Evolutionary conservation across 30 jellyfish, hydroid and myxozoan genomes (phyloP), one percentile per base, ranked within the genome.

Genomic region (Cassiopea xamachana): DNA sequence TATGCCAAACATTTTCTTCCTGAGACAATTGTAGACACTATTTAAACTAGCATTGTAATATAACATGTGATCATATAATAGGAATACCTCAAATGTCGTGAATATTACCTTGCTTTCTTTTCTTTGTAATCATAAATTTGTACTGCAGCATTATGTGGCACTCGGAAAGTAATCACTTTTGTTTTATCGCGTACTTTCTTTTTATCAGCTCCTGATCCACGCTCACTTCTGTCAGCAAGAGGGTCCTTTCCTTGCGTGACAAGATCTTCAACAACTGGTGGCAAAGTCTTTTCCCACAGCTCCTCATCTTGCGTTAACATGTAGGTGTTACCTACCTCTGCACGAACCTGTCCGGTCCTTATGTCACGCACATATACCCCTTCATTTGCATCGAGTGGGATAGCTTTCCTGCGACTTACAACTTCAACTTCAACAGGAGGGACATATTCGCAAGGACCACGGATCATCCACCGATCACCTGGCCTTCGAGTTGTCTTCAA

Each of bases 381-480:
- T 83, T 95, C 99, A 87, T 95, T 95, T 9, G 99, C 99, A 82
- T 95, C 99, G n/a, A 95, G 96, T 67, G 99, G 99, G 68, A 95
- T 95, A 77, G 99, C 99, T 80, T 92, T 95, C 48, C 99, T 93
- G 27, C 90, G 84, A 73, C 73, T 91, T 15, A 84, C 93, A 18
- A 95, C 99, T 88, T 95, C 99, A 15, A 95, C 99, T 84, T 95
- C 99, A 48, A 95, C 99, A 43, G 99, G 98, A 9, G 99, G 99
- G 61, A 95, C 99, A 74, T 95, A 95, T 80, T 95, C 99, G 62
- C 99, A 74, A 17, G 99, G 98, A 8, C 99, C 99, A 14, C 99
- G 91, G 51, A 95, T 95, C 99, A 95, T 95, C 99, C 99, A 95
- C 43, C 97, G 89, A 78, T 95, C 99, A 48, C 99, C 99, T 59